phyloP scores from a whole-genome alignment of 2,113 vertebrate genomes.

The Callorhinus ursinus region DNA sequence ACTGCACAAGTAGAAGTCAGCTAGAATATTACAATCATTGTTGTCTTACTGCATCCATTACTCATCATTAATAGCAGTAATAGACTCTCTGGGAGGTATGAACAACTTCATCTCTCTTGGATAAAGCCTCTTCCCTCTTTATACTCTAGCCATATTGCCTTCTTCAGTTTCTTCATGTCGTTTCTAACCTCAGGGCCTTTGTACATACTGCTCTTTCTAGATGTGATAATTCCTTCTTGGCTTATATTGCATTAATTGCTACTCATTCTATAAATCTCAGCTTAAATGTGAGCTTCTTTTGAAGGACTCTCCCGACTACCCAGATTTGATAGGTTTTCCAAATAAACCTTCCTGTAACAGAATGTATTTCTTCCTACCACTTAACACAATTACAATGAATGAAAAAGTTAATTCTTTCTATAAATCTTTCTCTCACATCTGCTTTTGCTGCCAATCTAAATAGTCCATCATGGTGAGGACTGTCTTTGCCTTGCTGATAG shows the following conservation, averaged over 20 bases:
- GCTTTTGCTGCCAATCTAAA: neutral
- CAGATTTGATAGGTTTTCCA: neutral
- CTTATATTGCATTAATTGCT: neutral
- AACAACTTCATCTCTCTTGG: neutral
- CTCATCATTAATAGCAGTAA: neutral
- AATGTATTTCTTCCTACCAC: neutral
- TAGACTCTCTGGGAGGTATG: neutral
- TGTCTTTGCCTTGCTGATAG: neutral
- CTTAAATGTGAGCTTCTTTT: neutral
- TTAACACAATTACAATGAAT: neutral
- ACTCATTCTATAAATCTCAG: neutral
- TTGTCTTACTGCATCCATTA: neutral
- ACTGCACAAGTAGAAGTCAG: neutral
- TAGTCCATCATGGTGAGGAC: neutral
- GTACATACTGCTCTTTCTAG: neutral
- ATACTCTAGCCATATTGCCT: neutral
- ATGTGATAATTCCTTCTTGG: neutral
- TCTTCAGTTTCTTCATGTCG: neutral
- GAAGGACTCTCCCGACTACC: neutral
- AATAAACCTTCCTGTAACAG: neutral
- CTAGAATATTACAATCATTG: neutral
- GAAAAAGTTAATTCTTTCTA: neutral
- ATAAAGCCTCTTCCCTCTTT: neutral
- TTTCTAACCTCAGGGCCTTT: neutral
- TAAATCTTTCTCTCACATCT: neutral